Evolutionary conservation across 1,140 invertebrate genomes (phyloP), one percentile per base, ranked within the genome.

Genomic region (Drosophila cardini): DNA sequence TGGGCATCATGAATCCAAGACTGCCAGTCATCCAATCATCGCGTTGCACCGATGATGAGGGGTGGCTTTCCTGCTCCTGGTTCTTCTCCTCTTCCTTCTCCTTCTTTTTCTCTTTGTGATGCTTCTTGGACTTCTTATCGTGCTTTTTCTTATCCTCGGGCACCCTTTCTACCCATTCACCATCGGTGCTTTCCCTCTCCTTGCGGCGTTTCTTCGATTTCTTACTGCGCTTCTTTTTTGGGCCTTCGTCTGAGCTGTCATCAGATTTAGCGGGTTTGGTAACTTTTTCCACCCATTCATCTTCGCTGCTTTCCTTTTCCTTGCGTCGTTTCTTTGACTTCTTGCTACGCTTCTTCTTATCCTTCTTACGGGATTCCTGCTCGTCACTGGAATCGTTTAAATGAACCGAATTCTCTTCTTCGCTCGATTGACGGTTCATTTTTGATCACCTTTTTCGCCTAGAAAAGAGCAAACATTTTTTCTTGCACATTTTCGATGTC

Each of bases 11-110:
- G 9, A 94, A 76, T 34, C 92, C 76, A 43, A 93, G 92, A 16
- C 92, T 93, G 91, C 93, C 92, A 11, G 92, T 92, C 94, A 95
- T 94, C 94, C 94, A 95, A 68, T 93, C 93, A 52, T 94, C 94
- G 16, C 93, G 91, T 46, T 87, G 74, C 9, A 71, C 63, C 3
- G 46, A 26, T 4, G 21, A 26, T 4, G 21, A 4, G 4, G 21
- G 1, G 4, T 1, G 2, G n/a, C n/a, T 8, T 46, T 32, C 0
- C 58, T 78, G 50, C 57, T 62, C 4, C 6, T 15, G 8, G 2
- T 50, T 73, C 84, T 63, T 68, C 18, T 18, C 13, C 67, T 80
- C 10, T 26, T 72, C 67, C 78, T 78, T 16, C 68, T 75, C 4
- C 63, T 60, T 26, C 32, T 50, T 2, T 58, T 42, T 9, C 13